These are phyloP conservation scores for Acinonyx jubatus DNA, from an alignment of 2,113 vertebrate species.

Conservation along the genomic window DNA sequence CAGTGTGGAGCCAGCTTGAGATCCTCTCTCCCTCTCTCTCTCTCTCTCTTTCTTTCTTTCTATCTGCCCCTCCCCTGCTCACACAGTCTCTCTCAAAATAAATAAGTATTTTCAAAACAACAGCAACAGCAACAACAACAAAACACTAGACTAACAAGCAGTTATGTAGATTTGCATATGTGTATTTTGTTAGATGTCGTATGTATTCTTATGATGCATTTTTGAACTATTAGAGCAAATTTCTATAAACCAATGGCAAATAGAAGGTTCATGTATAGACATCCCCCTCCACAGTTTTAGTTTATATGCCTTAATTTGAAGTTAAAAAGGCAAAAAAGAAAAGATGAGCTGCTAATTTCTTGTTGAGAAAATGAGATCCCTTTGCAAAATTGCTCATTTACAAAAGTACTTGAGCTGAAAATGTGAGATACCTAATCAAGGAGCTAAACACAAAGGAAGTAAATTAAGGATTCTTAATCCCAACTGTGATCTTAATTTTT, in stretches of 20 bases:
- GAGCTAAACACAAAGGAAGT: slow-evolving; percentile 35
- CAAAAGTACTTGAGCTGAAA: slow-evolving; percentile 36
- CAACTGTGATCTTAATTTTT: slow-evolving; percentile 58
- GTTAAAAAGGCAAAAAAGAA: neutral
- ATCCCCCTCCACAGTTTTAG: neutral
- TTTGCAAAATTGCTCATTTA: neutral
- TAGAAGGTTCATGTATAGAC: neutral
- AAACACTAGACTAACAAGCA: neutral
- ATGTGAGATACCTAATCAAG: slow-evolving; percentile 52
- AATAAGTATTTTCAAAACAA: no score
- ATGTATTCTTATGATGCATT: neutral
- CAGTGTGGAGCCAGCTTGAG: no score
- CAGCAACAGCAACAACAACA: no score
- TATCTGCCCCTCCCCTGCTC: no score
- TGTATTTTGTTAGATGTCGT: neutral
- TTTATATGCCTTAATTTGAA: neutral
- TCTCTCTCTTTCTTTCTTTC: no score
- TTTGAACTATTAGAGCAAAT: neutral
- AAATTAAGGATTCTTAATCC: slow-evolving; percentile 57
- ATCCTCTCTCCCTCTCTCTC: no score
- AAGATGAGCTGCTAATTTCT: neutral
- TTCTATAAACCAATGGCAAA: neutral
- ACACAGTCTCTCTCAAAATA: no score
- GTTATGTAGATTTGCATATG: neutral
- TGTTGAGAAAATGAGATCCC: neutral